Conservation (phyloP, 2,113 vertebrate species). For the Apeltes quadracus region DNA sequence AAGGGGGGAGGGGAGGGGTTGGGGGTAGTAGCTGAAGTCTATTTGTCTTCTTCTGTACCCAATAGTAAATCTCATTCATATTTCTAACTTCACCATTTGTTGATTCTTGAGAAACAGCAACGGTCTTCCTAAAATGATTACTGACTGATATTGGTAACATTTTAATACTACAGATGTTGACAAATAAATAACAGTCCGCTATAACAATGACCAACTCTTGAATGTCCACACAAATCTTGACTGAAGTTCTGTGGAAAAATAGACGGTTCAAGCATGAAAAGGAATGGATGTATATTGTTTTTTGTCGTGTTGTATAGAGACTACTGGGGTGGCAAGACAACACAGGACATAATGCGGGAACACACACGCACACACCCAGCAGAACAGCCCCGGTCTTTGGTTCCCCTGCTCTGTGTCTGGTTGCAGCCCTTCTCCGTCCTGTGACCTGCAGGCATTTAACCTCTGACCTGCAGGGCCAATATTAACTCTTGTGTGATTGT, state of each 20-base stretch:
- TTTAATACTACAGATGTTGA: background rate
- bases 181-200: background rate
- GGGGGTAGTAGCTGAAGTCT: slow-evolving; percentile 33
- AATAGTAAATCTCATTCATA: slow-evolving; percentile 13
- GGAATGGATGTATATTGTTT: background rate
- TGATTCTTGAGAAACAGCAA: background rate
- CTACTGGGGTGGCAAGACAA: slow-evolving; percentile 50
- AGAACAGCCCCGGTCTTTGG: slow-evolving; percentile 37
- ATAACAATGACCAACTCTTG: background rate
- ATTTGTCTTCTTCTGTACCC: slow-evolving; percentile 24
- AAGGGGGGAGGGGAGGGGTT: slow-evolving; percentile 12
- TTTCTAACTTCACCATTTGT: background rate
- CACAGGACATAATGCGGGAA: slow-evolving; percentile 19
- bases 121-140: background rate
- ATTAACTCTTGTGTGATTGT: slow-evolving; percentile 81
- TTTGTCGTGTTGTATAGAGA: slow-evolving; percentile 18
- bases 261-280: background rate
- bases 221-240: slow-evolving; percentile 1
- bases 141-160: background rate
- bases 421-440: slow-evolving; percentile 69
- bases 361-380: slow-evolving; percentile 10
- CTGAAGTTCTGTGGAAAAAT: background rate
- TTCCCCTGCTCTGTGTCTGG: slow-evolving; percentile 53
- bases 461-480: slow-evolving; percentile 76
- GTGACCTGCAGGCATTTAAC: slow-evolving; percentile 78